Evolutionary conservation across 1,140 invertebrate genomes (phyloP).

Genomic region (Bilobella aurantiaca): DNA sequence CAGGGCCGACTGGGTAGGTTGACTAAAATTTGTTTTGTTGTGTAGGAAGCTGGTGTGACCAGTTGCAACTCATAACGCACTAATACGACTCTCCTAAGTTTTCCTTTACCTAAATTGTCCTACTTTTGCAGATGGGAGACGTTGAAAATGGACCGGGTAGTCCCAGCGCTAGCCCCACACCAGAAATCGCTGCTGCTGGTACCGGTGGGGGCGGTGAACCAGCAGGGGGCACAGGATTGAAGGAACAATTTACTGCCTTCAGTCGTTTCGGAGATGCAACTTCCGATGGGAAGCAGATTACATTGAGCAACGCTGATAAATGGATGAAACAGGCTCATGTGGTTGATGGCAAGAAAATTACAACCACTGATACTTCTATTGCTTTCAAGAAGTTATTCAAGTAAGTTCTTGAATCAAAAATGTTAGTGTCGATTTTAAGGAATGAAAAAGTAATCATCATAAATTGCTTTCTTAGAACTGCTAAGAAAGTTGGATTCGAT

Average conservation of each 20-base stretch:
- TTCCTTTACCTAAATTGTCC: not conserved
- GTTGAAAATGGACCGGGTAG: constrained; percentile 19
- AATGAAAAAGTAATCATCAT: not conserved
- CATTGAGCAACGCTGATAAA: constrained; percentile 60
- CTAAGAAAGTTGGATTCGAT: constrained; percentile 54
- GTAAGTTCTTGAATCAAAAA: constrained; percentile 40
- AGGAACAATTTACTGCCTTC: constrained; percentile 53
- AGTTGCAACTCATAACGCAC: not conserved
- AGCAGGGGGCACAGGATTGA: constrained; percentile 36
- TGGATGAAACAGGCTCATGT: constrained; percentile 92
- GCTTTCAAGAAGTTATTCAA: constrained; percentile 74
- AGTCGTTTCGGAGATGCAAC: constrained; percentile 80
- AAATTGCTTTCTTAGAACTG: constrained; percentile 18
- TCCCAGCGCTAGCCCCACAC: not conserved
- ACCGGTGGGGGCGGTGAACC: constrained; percentile 17
- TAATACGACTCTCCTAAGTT: not conserved
- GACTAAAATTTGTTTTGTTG: not conserved
- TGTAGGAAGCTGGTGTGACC: not conserved
- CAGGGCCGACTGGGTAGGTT: not conserved
- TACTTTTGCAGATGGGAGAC: constrained; percentile 30
- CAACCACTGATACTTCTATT: constrained; percentile 79
- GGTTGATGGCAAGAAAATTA: constrained; percentile 79
- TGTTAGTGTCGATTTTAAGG: not conserved
- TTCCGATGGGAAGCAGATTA: constrained; percentile 73
- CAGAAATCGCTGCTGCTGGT: not conserved